phyloP scores from a whole-genome alignment of 1,140 invertebrate species.

The Drosophila micromelanica region DNA sequence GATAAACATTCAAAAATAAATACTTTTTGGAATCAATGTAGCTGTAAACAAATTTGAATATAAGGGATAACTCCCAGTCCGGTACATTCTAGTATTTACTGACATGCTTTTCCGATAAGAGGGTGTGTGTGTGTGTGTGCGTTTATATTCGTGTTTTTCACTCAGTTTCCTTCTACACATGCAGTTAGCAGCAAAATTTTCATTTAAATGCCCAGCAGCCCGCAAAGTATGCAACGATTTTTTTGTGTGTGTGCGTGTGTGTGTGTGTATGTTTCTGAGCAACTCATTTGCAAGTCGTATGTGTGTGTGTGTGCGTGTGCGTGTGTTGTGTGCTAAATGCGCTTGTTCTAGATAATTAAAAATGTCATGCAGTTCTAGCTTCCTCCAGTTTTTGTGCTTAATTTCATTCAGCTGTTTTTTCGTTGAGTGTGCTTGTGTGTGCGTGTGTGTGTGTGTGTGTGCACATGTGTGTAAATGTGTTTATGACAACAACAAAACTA shows the following conservation, averaged over 20 bases:
- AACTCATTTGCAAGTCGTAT: constrained; percentile 15
- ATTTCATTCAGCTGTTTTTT: constrained; percentile 39
- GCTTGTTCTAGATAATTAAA: constrained; percentile 79
- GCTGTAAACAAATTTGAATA: too few species aligned
- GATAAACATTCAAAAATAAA: too few species aligned
- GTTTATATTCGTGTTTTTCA: constrained; percentile 14
- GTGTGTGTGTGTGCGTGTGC: constrained; percentile 27
- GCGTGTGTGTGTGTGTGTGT: background rate
- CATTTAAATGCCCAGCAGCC: constrained; percentile 69
- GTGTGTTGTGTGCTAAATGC: constrained; percentile 59
- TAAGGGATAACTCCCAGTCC: background rate
- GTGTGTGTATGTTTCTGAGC: constrained; percentile 27
- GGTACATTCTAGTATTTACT: background rate
- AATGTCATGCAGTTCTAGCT: constrained; percentile 56
- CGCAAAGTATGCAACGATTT: constrained; percentile 64
- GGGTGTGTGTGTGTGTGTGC: background rate
- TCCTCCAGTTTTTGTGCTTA: constrained; percentile 39
- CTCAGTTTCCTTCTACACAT: constrained; percentile 37
- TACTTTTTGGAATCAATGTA: too few species aligned
- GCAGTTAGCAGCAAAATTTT: constrained; percentile 62
- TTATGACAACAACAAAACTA: background rate
- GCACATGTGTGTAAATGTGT: background rate
- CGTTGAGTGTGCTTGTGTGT: background rate
- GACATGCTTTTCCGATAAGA: background rate
- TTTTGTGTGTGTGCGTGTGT: constrained; percentile 30